Conservation (phyloP, 1,140 invertebrate genomes). For the Zaprionus kolodkinae region DNA sequence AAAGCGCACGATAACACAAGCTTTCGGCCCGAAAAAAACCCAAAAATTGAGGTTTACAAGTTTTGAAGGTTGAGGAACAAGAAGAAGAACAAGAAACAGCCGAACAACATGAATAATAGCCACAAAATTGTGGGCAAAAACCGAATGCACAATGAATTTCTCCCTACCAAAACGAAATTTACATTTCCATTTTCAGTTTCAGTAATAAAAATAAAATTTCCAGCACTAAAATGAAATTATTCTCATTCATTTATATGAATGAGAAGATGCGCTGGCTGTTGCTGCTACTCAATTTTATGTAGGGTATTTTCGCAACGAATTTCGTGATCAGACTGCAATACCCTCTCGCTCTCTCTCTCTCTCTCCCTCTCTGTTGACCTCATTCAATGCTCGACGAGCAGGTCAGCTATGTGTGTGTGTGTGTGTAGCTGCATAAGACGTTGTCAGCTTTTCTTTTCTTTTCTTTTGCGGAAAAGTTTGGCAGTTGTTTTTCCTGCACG, state of each 20-base stretch:
- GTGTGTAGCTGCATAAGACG: conserved; percentile 19
- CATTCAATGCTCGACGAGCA: not conserved
- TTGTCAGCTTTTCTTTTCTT: conserved; percentile 29
- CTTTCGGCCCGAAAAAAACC: conserved; percentile 5
- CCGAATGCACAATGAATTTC: not conserved
- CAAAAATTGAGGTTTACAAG: conserved; percentile 54
- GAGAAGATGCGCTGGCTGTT: not conserved
- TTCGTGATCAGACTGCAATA: conserved; percentile 2
- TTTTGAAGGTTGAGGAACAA: conserved; percentile 57
- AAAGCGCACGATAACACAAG: conserved; percentile 41
- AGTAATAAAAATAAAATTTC: conserved; percentile 7
- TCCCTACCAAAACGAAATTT: not conserved
- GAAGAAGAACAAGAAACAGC: conserved; percentile 11
- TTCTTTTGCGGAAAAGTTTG: conserved; percentile 35
- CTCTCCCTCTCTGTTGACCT: not conserved
- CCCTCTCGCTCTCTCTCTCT: not conserved
- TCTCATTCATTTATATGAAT: not conserved
- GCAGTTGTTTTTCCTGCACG: conserved; percentile 39
- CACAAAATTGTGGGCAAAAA: not conserved
- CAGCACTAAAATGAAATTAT: conserved; percentile 2
- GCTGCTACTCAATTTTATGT: not conserved
- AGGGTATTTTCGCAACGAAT: not conserved
- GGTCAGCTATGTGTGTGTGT: not conserved
- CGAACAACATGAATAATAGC: conserved; percentile 20
- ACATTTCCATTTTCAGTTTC: conserved; percentile 6